A percentile compares a stretch with the other conserved stretches of the same genome.
phyloP scores from a whole-genome alignment of 2,113 vertebrate species.

The Cettia cetti region DNA sequence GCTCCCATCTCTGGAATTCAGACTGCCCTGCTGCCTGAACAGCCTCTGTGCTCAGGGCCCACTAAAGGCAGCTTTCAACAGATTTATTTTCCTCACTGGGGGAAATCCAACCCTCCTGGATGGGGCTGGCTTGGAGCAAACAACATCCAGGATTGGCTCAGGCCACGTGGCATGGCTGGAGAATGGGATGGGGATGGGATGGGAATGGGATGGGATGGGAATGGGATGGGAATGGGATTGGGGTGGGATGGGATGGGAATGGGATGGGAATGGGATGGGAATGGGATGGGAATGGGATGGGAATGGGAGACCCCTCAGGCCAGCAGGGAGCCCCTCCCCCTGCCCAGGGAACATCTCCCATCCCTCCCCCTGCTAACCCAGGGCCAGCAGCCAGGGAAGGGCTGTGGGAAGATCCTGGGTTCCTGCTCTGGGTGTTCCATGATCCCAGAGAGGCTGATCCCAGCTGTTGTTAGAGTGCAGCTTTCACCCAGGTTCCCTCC shows the following conservation, averaged over 20 bases:
- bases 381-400: accelerated
- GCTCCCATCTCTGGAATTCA: constrained; percentile 20
- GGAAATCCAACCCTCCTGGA: not conserved
- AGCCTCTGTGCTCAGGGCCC: not conserved
- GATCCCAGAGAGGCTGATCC: accelerated
- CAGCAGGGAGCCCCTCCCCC: too few species aligned
- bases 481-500: not conserved
- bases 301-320: too few species aligned
- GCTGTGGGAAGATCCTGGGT: not conserved
- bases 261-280: too few species aligned
- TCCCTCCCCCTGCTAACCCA: not conserved
- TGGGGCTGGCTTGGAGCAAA: not conserved
- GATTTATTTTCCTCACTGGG: not conserved
- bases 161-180: accelerated
- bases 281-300: too few species aligned
- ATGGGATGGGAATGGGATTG: too few species aligned
- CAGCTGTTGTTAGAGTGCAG: not conserved
- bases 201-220: too few species aligned
- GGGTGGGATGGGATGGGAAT: too few species aligned
- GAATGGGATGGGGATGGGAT: not conserved
- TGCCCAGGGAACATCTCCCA: too few species aligned
- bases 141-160: not conserved
- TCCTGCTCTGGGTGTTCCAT: not conserved
- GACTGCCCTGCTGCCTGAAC: not conserved
- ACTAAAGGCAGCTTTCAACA: not conserved